Evolutionary conservation across 2,888 invertebrate species (phyloP).

Genomic region (Tetrapedia diversipes): DNA sequence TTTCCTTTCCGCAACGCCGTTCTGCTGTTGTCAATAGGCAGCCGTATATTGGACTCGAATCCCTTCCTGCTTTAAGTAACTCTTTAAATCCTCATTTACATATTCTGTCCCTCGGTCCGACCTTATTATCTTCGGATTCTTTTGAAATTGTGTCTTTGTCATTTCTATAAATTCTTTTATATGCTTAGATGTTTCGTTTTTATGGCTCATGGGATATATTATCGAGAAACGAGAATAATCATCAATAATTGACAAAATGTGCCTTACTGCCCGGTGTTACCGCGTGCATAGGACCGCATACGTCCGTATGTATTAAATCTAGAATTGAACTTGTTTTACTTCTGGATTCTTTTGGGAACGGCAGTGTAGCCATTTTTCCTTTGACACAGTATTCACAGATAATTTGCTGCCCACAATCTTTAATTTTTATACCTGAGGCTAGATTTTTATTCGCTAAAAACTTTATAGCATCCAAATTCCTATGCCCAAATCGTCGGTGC

Average conservation of each 20-base stretch:
- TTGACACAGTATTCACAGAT: slow-evolving; percentile 60
- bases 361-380: not conserved
- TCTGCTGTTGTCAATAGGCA: slow-evolving; percentile 29
- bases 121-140: not conserved
- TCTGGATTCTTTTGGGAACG: not conserved
- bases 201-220: too few species aligned
- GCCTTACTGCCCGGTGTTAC: not conserved
- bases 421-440: slow-evolving; percentile 57
- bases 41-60: slow-evolving; percentile 15
- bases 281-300: slow-evolving; percentile 30
- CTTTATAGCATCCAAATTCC: not conserved
- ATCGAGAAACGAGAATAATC: too few species aligned
- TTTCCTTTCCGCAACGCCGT: too few species aligned
- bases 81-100: not conserved
- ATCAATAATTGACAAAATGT: too few species aligned
- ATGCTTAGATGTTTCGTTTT: too few species aligned
- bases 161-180: too few species aligned
- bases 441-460: slow-evolving; percentile 30
- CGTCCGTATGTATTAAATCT: slow-evolving; percentile 67
- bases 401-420: slow-evolving; percentile 55
- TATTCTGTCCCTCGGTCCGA: not conserved
- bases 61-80: not conserved
- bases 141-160: too few species aligned
- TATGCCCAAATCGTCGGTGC: slow-evolving; percentile 11
- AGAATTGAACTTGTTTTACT: not conserved